Base-by-base conservation (phyloP, 2,888 invertebrate genomes). In the Habroteleia sp. region DNA sequence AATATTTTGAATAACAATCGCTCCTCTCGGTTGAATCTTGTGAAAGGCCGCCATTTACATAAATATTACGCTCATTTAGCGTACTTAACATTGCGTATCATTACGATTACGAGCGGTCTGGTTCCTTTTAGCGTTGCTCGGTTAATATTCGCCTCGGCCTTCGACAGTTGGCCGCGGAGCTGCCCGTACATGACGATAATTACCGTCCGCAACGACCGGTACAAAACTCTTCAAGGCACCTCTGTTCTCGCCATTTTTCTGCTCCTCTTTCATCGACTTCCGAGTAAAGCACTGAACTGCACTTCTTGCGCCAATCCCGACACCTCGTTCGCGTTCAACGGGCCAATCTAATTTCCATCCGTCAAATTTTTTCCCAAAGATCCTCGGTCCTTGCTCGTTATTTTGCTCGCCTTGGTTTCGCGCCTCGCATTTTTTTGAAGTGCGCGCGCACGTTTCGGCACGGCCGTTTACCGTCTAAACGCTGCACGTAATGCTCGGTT, bases 171-270 rank as follows among this genome's bases (percentile, higher is more conserved):
- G 63, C 44, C 52, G 48, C 54, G 27, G 16, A 7, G 44, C 17
- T 31, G 35, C 23, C 62, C 54, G 44, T 54, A 73, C 73, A 73
- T 44, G 65, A 65, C 52, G 73, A 73, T 73, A 65, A 73, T 73
- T 73, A 48, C 65, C 46, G 35, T 56, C 56, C 39, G 39, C 48
- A 56, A 66, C 37, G 39, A 54, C 65, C 65, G 44, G 56, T 17
- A 42, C 52, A 25, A 48, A 41, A 37, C 42, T 50, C 72, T 50
- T 27, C 20, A 23, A 29, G 33, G 31, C 71, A 29, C 35, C 54
- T 63, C 44, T 37, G 54, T 46, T 37, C 71, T 37, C 54, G 56
- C 56, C 14, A 71, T 46, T 52, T 69, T 60, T 44, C 46, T 60
- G 39, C 25, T 60, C 16, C 37, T 54, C 31, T 35, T 37, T 23